A percentile compares a stretch with the other conserved stretches of the same genome.
Evolutionary conservation across 2,888 invertebrate genomes (phyloP).

Genomic region (Maniola hyperantus): DNA sequence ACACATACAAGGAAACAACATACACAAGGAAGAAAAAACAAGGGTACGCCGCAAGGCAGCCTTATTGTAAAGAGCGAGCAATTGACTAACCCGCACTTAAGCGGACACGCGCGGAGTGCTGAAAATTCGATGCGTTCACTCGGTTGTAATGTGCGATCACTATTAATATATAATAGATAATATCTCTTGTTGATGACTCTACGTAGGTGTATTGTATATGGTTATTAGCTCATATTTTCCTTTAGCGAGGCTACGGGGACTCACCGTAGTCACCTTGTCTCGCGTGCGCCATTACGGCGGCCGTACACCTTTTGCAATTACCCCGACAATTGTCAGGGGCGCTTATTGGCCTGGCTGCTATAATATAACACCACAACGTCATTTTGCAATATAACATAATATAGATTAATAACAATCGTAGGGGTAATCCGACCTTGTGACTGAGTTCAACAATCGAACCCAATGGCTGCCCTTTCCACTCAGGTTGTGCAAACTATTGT

Average conservation of each 20-base stretch:
- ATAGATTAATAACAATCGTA: neutral
- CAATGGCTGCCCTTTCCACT: too few relatives aligned
- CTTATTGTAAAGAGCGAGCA: too few relatives aligned
- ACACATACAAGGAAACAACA: neutral
- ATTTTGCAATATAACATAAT: conserved; percentile 30
- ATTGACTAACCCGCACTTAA: too few relatives aligned
- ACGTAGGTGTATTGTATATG: conserved; percentile 21
- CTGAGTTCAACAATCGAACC: neutral
- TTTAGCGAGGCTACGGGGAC: conserved; percentile 51
- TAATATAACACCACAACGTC: conserved; percentile 52
- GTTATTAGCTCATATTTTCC: conserved; percentile 24
- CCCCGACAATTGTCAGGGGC: conserved; percentile 61
- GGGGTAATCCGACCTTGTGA: neutral
- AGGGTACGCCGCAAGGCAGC: too few relatives aligned
- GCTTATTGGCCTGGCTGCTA: conserved; percentile 60
- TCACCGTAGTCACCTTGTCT: conserved; percentile 68
- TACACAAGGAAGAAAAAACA: neutral
- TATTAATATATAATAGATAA: conserved; percentile 1
- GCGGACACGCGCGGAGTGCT: neutral
- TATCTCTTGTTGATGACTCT: conserved; percentile 18
- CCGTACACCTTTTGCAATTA: conserved; percentile 72
- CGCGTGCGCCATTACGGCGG: conserved; percentile 65
- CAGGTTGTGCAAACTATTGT: too few relatives aligned
- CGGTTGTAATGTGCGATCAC: neutral
- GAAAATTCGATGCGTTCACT: neutral